Conservation (phyloP, 2,113 vertebrate genomes). For the Hydrochoerus hydrochaeris region DNA sequence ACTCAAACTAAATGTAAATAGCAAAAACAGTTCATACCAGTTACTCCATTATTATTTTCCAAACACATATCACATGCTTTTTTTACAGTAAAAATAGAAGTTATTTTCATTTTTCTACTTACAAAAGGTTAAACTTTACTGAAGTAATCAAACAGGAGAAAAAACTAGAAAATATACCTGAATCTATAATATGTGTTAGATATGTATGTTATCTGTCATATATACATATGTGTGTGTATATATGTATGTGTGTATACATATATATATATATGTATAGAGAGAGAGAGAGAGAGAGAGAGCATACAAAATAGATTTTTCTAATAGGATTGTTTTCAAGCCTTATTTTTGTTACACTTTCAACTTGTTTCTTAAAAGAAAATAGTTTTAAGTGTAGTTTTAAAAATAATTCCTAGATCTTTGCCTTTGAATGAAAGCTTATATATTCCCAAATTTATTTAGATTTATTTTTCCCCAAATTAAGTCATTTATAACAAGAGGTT, state of each 20-base stretch:
- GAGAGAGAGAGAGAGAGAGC: background rate
- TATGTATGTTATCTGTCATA: background rate
- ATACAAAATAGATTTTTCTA: background rate
- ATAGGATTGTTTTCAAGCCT: background rate
- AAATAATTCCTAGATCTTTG: background rate
- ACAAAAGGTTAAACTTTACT: background rate
- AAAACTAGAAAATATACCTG: background rate
- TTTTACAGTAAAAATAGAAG: background rate
- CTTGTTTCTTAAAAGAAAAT: conserved; percentile 22
- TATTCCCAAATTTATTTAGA: conserved; percentile 8
- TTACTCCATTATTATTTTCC: background rate
- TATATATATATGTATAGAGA: too few species aligned
- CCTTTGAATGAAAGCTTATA: background rate
- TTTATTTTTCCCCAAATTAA: conserved; percentile 1
- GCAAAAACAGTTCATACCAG: background rate
- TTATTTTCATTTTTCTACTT: background rate
- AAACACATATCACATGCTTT: background rate
- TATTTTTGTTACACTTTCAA: background rate
- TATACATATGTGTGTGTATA: background rate
- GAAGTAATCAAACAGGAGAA: background rate
- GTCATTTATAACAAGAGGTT: conserved; percentile 23
- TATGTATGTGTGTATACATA: background rate
- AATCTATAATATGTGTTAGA: background rate
- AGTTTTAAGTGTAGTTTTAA: background rate
- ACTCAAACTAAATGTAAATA: background rate